A percentile compares a stretch with the other conserved stretches of the same genome.
phyloP scores from a whole-genome alignment of 1,140 invertebrate genomes.

The Gyrodactylus salaris region DNA sequence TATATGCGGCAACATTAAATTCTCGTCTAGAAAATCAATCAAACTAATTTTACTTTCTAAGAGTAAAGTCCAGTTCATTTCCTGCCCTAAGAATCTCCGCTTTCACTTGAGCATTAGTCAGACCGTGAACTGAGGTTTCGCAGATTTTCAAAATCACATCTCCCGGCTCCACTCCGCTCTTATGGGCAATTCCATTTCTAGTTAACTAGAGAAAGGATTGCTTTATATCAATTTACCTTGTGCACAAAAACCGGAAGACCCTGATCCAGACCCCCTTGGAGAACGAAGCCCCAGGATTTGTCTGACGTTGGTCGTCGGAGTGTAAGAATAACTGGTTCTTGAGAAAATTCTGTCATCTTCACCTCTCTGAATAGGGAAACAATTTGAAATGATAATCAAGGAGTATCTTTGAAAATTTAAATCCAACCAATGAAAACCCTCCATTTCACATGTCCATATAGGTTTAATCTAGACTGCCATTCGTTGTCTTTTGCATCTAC shows the following conservation, averaged over 20 bases:
- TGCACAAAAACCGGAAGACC: constrained; percentile 7
- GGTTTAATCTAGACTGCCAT: too few species aligned
- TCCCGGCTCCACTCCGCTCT: constrained; percentile 9
- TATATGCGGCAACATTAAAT: constrained; percentile 6
- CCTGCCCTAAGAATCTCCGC: constrained; percentile 11
- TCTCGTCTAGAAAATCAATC: neutral
- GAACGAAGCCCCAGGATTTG: constrained; percentile 6
- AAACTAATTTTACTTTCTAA: constrained; percentile 7
- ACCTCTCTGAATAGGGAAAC: too few species aligned
- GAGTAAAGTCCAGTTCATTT: constrained; percentile 11
- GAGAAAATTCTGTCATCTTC: neutral
- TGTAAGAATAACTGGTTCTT: neutral
- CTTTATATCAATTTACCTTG: neutral
- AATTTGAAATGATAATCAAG: too few species aligned
- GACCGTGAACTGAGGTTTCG: constrained; percentile 2
- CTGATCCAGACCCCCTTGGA: constrained; percentile 6
- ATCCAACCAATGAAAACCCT: too few species aligned
- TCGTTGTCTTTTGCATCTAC: too few species aligned
- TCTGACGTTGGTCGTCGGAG: neutral
- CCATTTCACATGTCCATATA: too few species aligned
- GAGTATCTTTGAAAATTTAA: too few species aligned
- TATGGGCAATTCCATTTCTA: constrained; percentile 10
- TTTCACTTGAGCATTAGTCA: constrained; percentile 11
- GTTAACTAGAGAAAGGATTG: constrained; percentile 8
- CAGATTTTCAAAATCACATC: constrained; percentile 11